Base-by-base conservation (phyloP, 1,140 invertebrate species). In the Lepeophtheirus salmonis region DNA sequence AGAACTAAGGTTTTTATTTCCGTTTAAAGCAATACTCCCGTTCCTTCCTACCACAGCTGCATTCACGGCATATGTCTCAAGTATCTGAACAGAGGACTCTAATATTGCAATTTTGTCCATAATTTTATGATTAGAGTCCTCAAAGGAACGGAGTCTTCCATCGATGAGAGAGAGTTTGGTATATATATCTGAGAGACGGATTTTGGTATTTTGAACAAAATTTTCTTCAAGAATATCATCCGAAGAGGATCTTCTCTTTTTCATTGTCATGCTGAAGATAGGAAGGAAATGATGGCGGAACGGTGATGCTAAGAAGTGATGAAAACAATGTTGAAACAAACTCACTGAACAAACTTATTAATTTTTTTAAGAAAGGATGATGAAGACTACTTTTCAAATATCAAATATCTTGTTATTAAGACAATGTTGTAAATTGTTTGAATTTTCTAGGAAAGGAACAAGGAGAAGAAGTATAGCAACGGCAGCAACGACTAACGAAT, bases 141-240 rank as follows among this genome's bases (percentile, higher is more conserved):
- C 20, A 20, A 54, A 21, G n/a, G 20, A 21, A n/a, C 18, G 18
- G 18, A 54, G 52, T 14, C 52, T n/a, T 18, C 23, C 52, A 23
- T 54, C 52, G 14, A 54, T 54, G 52, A 54, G 14, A 20, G 52
- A 54, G 52, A 54, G 52, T 16, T 54, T 54, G 18, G n/a, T n/a
- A n/a, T 41, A 41, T 10, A 41, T 41, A n/a, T 41, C 30, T n/a
- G 30, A 41, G 6, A 41, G 30, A 41, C 30, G 30, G 30, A 41
- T 41, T 41, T 41, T 6, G 6, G 30, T 41, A n/a, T 41, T 41
- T 41, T 41, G 30, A 41, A 41, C 30, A 41, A 41, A 41, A n/a
- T 41, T 41, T 6, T 6, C 6, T n/a, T 41, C 30, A 6, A 41
- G 30, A 41, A 41, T 41, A 41, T 41, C 30, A 41, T 41, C 30